Evolutionary conservation across 1,140 invertebrate species (phyloP), one percentile per base, ranked within the genome.

Genomic region (Papilio polytes): DNA sequence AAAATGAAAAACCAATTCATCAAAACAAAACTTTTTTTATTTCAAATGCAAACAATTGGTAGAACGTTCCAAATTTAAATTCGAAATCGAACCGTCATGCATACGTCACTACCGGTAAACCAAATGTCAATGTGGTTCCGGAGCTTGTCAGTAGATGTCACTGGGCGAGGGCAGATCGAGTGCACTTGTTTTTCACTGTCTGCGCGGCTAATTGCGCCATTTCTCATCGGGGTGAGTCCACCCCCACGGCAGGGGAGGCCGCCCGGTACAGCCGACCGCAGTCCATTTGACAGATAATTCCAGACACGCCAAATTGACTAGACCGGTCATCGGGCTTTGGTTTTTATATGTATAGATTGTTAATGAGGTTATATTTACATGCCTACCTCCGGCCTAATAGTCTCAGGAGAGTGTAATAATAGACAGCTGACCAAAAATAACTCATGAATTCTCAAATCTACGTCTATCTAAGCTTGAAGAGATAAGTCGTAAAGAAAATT

Each of bases 171-270:
- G 80, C 81, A 88, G 91, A 91, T 89, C 82, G 88, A 92, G 90
- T 91, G 91, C 89, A 91, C 90, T 92, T 92, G 92, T 94, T 92
- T 92, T 92, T 94, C 92, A 93, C 91, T 93, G 92, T 93, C 92
- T 90, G 87, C 83, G 89, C 82, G 88, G 88, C 92, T 93, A 94
- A 93, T 93, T 91, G 90, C 88, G 86, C 89, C 89, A 92, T 93
- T 93, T 92, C 89, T 94, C 92, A 93, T 93, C 85, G 85, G 86
- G 81, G 82, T 83, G 85, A 83, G 80, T 73, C 84, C 83, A 76
- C 74, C 80, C 70, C 82, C 22, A 31, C 48, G 70, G 78, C 46
- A 48, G 63, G 77, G 3, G 56, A 2, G 15, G 63, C 53, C 48
- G 51, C 76, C 26, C 51, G 31, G 51, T 9, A 46, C 44, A 51